These are phyloP conservation scores for Adelognathus sp. DNA, from an alignment of 2,888 invertebrate species.

Conservation along the genomic window DNA sequence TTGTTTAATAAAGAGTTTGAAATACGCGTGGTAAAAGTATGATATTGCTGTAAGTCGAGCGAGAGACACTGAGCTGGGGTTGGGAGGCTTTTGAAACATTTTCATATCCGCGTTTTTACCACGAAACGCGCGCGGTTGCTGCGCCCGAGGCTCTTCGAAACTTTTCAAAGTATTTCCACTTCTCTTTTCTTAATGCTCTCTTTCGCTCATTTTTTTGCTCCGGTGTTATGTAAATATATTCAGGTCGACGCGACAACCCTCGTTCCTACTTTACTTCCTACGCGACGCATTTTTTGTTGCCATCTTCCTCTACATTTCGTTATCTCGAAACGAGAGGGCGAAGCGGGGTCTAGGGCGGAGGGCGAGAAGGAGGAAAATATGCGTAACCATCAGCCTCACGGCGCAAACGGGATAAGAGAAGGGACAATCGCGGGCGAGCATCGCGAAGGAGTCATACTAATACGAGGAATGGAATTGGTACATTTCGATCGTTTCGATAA, in stretches of 20 bases:
- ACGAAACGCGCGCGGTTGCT: constrained; percentile 45
- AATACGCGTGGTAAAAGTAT: constrained; percentile 47
- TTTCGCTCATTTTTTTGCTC: constrained; percentile 14
- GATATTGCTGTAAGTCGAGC: constrained; percentile 43
- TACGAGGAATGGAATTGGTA: constrained; percentile 25
- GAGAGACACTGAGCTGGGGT: not conserved
- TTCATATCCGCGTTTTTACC: constrained; percentile 63
- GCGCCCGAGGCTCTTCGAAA: constrained; percentile 47
- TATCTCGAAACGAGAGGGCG: constrained; percentile 28
- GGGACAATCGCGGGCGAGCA: constrained; percentile 33
- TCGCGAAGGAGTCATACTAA: constrained; percentile 38
- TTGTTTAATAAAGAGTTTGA: constrained; percentile 58
- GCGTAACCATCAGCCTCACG: constrained; percentile 44
- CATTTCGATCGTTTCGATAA: constrained; percentile 5
- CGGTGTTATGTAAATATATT: constrained; percentile 63
- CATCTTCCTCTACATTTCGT: constrained; percentile 6
- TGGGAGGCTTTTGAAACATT: constrained; percentile 48
- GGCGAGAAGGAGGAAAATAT: constrained; percentile 54
- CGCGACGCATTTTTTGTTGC: constrained; percentile 25
- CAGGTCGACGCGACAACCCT: constrained; percentile 55
- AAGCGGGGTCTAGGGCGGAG: too few species aligned
- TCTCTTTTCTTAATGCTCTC: constrained; percentile 31
- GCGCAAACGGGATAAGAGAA: constrained; percentile 36
- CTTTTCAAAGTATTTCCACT: constrained; percentile 54
- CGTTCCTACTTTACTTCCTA: constrained; percentile 41